These are phyloP conservation scores for Hipparchia semele DNA, from an alignment of 2,888 invertebrate genomes.

Conservation along the genomic window DNA sequence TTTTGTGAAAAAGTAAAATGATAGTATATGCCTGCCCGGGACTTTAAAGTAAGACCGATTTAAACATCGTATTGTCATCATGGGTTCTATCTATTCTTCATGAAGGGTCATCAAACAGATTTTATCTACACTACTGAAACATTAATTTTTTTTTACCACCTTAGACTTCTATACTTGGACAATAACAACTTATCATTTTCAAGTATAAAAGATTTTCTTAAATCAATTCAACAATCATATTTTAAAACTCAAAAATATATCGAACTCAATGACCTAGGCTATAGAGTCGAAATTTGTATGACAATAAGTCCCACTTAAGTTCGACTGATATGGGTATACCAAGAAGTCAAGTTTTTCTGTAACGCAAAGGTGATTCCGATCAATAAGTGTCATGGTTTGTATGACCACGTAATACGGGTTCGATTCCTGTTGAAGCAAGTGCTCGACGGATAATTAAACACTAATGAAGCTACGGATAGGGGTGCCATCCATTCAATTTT, in stretches of 20 bases:
- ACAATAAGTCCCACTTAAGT: slow-evolving; percentile 24
- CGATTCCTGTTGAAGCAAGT: slow-evolving; percentile 35
- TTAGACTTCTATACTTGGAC: slow-evolving; percentile 35
- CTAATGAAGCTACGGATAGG: slow-evolving; percentile 34
- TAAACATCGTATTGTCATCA: too few species aligned
- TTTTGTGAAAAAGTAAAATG: too few species aligned
- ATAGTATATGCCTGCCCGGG: too few species aligned
- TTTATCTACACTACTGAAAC: slow-evolving; percentile 21
- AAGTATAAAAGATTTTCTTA: slow-evolving; percentile 34
- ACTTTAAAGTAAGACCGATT: too few species aligned
- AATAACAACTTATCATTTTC: slow-evolving; percentile 36
- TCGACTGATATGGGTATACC: slow-evolving; percentile 28
- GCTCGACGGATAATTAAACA: slow-evolving; percentile 36
- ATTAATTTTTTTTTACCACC: slow-evolving; percentile 34
- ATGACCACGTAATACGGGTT: slow-evolving; percentile 41
- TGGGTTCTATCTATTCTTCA: not conserved
- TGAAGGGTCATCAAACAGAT: not conserved
- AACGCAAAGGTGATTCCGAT: slow-evolving; percentile 26
- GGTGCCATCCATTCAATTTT: not conserved
- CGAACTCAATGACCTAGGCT: not conserved
- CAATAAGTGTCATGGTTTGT: slow-evolving; percentile 34
- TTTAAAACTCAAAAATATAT: slow-evolving; percentile 2
- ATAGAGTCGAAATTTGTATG: slow-evolving; percentile 19
- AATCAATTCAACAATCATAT: slow-evolving; percentile 26
- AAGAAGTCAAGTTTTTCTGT: slow-evolving; percentile 38